Evolutionary conservation across 2,888 invertebrate genomes (phyloP), one percentile per base, ranked within the genome.

Genomic region (Synergus umbraculus): DNA sequence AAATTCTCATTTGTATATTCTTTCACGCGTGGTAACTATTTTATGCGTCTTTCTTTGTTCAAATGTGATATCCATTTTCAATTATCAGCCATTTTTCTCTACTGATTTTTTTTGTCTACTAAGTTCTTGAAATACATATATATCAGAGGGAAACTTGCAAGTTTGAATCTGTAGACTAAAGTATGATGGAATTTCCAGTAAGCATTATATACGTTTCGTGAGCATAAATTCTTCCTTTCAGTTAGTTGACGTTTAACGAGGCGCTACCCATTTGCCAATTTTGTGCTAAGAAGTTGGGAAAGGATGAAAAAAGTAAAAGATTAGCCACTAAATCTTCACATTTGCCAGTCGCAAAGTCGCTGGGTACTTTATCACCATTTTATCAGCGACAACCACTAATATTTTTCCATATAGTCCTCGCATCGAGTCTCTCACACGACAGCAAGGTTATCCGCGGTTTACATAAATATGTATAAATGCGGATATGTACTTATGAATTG

Each of bases 291-390:
- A 73, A 49, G 69, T 44, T 44, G 29, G 22, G 22, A 69, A 29
- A 46, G 46, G 15, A 49, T 22, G 29, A 41, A 66, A 43, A 67
- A 46, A 46, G 43, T 13, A 44, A 46, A 49, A 73, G 69, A 73
- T 73, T 73, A 73, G 69, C 29, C 54, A 73, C 69, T 73, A 73
- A 73, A 73, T 73, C 69, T 73, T 73, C 69, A 73, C 69, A 73
- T 73, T 73, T 54, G 29, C 69, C 37, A 73, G 69, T 73, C 29
- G 22, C 69, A 73, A 73, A 12, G 49, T 73, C 69, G 49, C 54
- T 73, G 13, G 66, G 22, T 67, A 44, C 22, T 67, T 67, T 73
- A 73, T 69, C 22, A 46, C 13, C 29, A 29, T 69, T 69, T 69
- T 69, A 69, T 13, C 29, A 8, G 49, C 69, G 49, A 69, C 49